Base-by-base conservation (phyloP, 2,797 vertebrate species). In the Diplodus sargus region DNA sequence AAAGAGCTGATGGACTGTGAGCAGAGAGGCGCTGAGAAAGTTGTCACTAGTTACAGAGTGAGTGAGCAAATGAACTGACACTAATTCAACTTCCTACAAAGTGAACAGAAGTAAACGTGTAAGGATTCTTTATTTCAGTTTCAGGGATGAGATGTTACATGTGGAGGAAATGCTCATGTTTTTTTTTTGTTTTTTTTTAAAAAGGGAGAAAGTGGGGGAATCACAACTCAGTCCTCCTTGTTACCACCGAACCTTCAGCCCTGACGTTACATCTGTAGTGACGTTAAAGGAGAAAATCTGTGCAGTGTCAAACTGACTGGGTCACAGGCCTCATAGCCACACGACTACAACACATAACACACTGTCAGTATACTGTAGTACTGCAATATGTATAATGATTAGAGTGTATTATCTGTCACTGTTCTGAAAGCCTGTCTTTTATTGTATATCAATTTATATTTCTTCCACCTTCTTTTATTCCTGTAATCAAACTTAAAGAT, bases 61-160 rank as follows among this genome's bases (percentile, higher is more conserved):
- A 69, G 25, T 54, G 63, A 82, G 74, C 62, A 76, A 87, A 87
- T 52, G 12, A 79, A 85, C 79, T 80, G 86, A 91, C 90, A 92
- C 90, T 90, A 91, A 90, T 77, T 82, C 69, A 79, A 71, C 86
- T 82, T 90, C 76, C 84, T 77, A 62, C 22, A 62, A 57, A 59
- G 28, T 18, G 54, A 84, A 71, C 64, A 80, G 81, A 87, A 85
- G 84, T 85, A 76, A 88, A 87, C 88, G 67, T 78, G 61, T 39
- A 72, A 65, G 45, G 52, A 66, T 70, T 75, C 69, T 9, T 75
- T 71, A 30, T 83, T 79, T 81, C 48, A 60, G 47, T 79, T 85
- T 69, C 23, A 74, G 70, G 53, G 49, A 30, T 39, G 54, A 8
- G 47, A 30, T 57, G 62, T 75, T 59, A 53, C 28, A 14, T 39